Percentiles rank a stretch among this genome's conserved stretches.
Conservation (phyloP, 2,113 vertebrate species). For the Hydrochoerus hydrochaeris region DNA sequence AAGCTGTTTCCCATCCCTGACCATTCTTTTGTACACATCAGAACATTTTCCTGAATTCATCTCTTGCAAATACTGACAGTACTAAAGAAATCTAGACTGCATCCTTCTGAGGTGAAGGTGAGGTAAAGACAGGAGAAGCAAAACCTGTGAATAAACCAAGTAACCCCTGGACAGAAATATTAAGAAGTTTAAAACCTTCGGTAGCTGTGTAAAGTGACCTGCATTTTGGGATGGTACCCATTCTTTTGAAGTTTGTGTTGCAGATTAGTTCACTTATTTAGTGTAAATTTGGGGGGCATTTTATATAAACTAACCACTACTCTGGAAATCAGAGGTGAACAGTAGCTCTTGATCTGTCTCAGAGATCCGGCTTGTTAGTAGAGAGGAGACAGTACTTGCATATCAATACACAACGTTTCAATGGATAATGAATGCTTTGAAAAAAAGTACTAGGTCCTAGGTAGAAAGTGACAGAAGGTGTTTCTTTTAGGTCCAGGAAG, state of each 20-base stretch:
- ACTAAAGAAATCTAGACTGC: background rate
- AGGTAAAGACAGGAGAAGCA: background rate
- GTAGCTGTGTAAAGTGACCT: background rate
- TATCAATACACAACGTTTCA: background rate
- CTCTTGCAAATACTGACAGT: background rate
- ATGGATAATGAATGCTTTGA: background rate
- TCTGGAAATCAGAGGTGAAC: background rate
- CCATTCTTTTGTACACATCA: background rate
- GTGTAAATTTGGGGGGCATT: background rate
- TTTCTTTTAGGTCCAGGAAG: constrained; percentile 4
- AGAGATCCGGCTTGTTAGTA: background rate
- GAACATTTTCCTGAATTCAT: background rate
- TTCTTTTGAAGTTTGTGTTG: background rate
- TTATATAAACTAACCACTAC: background rate
- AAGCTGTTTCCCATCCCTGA: background rate
- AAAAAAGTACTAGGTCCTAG: background rate
- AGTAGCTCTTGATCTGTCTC: background rate
- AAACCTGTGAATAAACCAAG: background rate
- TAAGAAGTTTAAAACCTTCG: background rate
- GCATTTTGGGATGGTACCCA: background rate
- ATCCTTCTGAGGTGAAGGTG: background rate
- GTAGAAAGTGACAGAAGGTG: background rate
- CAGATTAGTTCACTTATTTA: background rate
- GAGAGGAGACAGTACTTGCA: background rate
- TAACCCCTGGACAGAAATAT: background rate